Base-by-base conservation (phyloP, 2,797 vertebrate genomes). In the Neomorphus geoffroyi region DNA sequence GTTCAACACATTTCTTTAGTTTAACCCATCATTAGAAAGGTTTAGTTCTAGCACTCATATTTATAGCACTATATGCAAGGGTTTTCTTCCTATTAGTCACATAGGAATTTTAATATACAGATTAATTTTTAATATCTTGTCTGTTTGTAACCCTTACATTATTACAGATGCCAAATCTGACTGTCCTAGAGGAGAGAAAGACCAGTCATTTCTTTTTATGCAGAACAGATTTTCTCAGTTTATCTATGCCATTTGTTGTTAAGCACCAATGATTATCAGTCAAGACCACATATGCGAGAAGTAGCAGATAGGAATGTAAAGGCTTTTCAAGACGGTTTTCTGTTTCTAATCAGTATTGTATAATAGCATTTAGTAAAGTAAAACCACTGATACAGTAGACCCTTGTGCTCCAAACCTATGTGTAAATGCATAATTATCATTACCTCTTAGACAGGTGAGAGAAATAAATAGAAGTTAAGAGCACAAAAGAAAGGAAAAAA, bases 41-140 rank as follows among this genome's bases (percentile, higher is more conserved):
- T 69, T 97, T 94, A 92, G 32, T 91, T 69, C 17, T 80, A 92
- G 65, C 57, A 51, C 32, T 60, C 82, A 87, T 79, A 97, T 97
- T 97, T 97, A 96, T 86, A 79, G 57, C 33, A 80, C 24, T 54
- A 13, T 24, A 30, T 67, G 45, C 43, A 62, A 86, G 41, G 30
- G 18, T 89, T 92, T 92, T 95, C 54, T 96, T 80, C 54, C 67
- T 94, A 79, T 89, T 95, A 94, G 64, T 96, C 81, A 97, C 26
- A 94, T 17, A 92, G 32, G 32, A 46, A 93, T 96, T 97, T 97
- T 96, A 96, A 97, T 85, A 45, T 46, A 80, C 51, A 85, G 41
- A 96, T 97, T 97, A 96, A 94, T 96, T 97, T 97, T 97, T 97
- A 98, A 97, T 93, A 96, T 89, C 50, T 94, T 58, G 82, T 93